phyloP scores from a whole-genome alignment of 1,140 invertebrate species.

The Drosophila orosa region DNA sequence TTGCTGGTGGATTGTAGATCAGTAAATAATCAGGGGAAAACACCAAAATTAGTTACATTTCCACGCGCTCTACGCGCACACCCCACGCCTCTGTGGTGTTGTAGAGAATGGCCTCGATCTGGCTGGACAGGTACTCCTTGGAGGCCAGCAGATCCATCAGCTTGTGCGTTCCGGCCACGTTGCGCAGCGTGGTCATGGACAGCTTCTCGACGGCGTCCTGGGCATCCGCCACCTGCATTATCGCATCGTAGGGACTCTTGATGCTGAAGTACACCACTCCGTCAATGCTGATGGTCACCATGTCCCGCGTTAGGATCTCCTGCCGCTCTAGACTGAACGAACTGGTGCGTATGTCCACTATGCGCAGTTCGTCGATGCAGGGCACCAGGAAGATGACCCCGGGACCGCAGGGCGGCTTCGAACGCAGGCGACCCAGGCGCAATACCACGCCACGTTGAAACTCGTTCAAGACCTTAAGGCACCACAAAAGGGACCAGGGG shows the following conservation, averaged over 20 bases:
- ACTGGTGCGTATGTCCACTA: slow-evolving; percentile 92
- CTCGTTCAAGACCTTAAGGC: slow-evolving; percentile 88
- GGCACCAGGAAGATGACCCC: slow-evolving; percentile 94
- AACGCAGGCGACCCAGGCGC: slow-evolving; percentile 89
- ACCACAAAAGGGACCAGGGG: slow-evolving; percentile 92
- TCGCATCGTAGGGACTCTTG: slow-evolving; percentile 90
- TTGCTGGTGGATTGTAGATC: slow-evolving; percentile 86
- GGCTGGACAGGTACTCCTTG: slow-evolving; percentile 91
- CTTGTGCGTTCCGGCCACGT: slow-evolving; percentile 95
- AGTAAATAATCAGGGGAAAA: not conserved
- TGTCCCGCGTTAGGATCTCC: slow-evolving; percentile 94
- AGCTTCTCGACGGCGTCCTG: slow-evolving; percentile 91
- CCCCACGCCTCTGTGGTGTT: slow-evolving; percentile 98
- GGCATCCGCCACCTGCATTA: slow-evolving; percentile 91
- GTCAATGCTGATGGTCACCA: slow-evolving; percentile 95
- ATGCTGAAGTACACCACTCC: slow-evolving; percentile 95
- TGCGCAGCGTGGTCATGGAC: slow-evolving; percentile 94
- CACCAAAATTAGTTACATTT: slow-evolving; percentile 90
- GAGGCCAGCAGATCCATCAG: slow-evolving; percentile 89
- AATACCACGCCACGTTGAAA: slow-evolving; percentile 95
- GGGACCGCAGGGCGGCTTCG: slow-evolving; percentile 86
- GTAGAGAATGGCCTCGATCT: slow-evolving; percentile 73
- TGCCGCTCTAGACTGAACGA: slow-evolving; percentile 86
- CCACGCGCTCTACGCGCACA: slow-evolving; percentile 97
- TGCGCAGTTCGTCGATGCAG: slow-evolving; percentile 91